Conservation (phyloP, 1,140 invertebrate species). For the Lutraria rhynchaena region DNA sequence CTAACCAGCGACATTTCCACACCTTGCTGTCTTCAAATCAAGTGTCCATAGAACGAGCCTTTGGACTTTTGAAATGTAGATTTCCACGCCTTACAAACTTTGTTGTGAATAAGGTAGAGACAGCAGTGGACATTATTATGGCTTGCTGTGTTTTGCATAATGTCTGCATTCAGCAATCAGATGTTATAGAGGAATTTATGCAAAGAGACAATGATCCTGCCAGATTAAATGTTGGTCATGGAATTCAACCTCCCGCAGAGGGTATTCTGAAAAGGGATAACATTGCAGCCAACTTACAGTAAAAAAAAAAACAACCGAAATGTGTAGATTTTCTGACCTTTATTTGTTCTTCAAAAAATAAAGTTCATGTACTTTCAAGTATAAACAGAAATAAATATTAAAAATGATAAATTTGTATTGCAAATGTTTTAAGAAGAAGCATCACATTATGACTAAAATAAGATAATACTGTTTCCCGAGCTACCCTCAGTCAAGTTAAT, state of each 20-base stretch:
- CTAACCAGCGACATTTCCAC: slow-evolving; percentile 72
- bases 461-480: slow-evolving; percentile 19
- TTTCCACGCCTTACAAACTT: slow-evolving; percentile 75
- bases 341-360: slow-evolving; percentile 27
- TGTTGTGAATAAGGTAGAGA: slow-evolving; percentile 68
- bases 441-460: slow-evolving; percentile 31
- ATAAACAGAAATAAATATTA: slow-evolving; percentile 43
- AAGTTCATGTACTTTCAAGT: slow-evolving; percentile 37
- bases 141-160: slow-evolving; percentile 79
- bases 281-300: slow-evolving; percentile 40
- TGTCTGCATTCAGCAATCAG: slow-evolving; percentile 66
- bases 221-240: slow-evolving; percentile 47
- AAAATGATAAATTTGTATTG: slow-evolving; percentile 16
- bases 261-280: slow-evolving; percentile 25
- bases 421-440: slow-evolving; percentile 32
- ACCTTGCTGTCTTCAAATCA: slow-evolving; percentile 62
- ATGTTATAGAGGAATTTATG: slow-evolving; percentile 47
- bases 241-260: slow-evolving; percentile 36
- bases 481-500: slow-evolving; percentile 31
- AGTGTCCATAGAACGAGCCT: slow-evolving; percentile 72
- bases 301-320: slow-evolving; percentile 35
- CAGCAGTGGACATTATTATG: slow-evolving; percentile 61
- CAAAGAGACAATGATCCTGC: slow-evolving; percentile 18
- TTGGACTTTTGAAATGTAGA: slow-evolving; percentile 68
- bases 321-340: slow-evolving; percentile 32